These are phyloP conservation scores for Orientallactaga sibirica DNA, from an alignment of 2,797 vertebrate species.

Conservation along the genomic window DNA sequence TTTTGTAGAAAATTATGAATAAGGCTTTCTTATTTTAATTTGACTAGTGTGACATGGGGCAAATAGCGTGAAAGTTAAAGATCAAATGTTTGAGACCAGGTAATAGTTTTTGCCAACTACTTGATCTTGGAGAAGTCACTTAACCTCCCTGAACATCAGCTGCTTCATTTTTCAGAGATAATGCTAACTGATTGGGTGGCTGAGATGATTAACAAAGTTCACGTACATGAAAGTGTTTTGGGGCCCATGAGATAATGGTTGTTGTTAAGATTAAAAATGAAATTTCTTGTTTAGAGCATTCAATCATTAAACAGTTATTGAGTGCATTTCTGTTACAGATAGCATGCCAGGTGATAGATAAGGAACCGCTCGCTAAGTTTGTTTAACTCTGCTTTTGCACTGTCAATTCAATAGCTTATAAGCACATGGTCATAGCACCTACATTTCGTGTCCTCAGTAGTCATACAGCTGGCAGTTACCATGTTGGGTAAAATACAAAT, in stretches of 20 bases:
- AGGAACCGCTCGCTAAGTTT: not conserved
- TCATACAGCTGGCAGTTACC: not conserved
- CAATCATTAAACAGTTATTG: not conserved
- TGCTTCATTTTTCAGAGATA: constrained; percentile 36
- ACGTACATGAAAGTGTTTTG: not conserved
- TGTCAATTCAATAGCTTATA: not conserved
- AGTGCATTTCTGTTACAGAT: not conserved
- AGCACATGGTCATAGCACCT: not conserved
- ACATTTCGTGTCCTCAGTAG: not conserved
- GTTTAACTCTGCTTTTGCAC: not conserved
- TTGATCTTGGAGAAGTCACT: not conserved
- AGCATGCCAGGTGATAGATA: not conserved
- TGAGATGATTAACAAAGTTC: not conserved
- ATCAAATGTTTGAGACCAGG: not conserved
- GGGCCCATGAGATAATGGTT: not conserved
- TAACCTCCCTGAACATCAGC: not conserved
- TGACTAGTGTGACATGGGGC: not conserved
- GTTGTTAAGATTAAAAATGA: not conserved
- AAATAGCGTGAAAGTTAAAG: not conserved
- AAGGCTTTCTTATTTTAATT: not conserved
- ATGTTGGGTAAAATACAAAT: not conserved
- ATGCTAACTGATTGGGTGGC: not conserved
- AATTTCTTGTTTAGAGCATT: not conserved
- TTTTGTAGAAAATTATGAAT: constrained; percentile 32
- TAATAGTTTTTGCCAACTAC: not conserved